A percentile compares a stretch with the other conserved stretches of the same genome.
phyloP scores from a whole-genome alignment of 2,797 vertebrate genomes.

The Paguma larvata region DNA sequence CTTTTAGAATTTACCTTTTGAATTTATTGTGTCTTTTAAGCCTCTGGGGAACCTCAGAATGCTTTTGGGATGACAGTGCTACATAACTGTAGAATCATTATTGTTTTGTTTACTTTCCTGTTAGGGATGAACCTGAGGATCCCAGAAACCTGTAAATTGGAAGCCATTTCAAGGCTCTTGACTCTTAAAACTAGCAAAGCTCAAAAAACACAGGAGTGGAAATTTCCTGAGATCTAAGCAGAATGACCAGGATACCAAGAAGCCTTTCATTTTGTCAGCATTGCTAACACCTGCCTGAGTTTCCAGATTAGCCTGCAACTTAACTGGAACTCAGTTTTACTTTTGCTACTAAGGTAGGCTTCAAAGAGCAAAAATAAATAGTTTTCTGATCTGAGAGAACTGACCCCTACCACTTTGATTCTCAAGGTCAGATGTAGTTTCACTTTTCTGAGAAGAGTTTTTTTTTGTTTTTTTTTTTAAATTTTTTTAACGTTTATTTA shows the following conservation, averaged over 20 bases:
- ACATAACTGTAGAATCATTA: neutral
- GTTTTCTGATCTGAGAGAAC: neutral
- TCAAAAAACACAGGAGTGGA: neutral
- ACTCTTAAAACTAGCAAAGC: conserved; percentile 48
- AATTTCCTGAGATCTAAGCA: conserved; percentile 24
- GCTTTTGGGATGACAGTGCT: conserved; percentile 36
- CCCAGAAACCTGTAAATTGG: conserved; percentile 30
- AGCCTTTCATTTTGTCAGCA: conserved; percentile 15
- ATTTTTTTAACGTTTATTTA: no score
- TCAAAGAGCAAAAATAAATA: conserved; percentile 51
- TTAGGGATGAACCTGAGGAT: neutral
- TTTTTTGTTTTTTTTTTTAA: neutral
- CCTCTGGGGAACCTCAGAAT: conserved; percentile 11
- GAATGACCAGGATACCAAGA: neutral
- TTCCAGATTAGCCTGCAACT: conserved; percentile 31
- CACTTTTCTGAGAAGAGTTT: conserved; percentile 22
- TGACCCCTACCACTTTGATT: conserved; percentile 48
- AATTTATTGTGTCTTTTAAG: conserved; percentile 41
- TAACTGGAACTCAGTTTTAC: conserved; percentile 45
- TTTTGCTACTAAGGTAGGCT: conserved; percentile 37
- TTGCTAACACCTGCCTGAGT: neutral
- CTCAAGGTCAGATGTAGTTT: conserved; percentile 52
- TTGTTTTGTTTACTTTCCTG: conserved; percentile 39
- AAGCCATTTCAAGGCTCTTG: conserved; percentile 43
- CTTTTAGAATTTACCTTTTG: conserved; percentile 47